Conservation (phyloP, 2,113 vertebrate genomes). For the mouse (Mus musculus) region DNA sequence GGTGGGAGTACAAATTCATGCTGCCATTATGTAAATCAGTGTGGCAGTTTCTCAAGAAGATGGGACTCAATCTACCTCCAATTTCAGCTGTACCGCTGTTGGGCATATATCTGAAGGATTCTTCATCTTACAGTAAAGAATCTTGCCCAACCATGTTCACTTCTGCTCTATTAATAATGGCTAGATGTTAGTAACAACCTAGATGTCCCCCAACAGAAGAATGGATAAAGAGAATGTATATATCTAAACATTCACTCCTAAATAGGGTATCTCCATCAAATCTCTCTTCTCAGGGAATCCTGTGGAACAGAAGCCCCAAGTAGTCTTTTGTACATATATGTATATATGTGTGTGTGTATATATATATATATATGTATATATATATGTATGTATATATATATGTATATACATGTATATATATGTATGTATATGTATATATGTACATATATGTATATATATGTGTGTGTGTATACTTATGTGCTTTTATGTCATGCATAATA, state of each 20-base stretch:
- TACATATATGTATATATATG: background rate
- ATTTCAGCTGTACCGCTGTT: background rate
- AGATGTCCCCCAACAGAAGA: background rate
- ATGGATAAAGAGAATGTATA: background rate
- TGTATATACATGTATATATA: too few species aligned
- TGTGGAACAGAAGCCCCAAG: too few species aligned
- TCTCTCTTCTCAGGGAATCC: too few species aligned
- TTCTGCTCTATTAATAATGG: background rate
- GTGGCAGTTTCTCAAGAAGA: background rate
- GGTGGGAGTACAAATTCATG: background rate
- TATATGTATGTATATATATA: background rate
- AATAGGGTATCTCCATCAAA: too few species aligned
- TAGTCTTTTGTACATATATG: too few species aligned
- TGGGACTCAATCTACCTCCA: background rate
- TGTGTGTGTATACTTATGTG: background rate
- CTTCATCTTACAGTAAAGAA: background rate
- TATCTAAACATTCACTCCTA: too few species aligned
- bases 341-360: too few species aligned
- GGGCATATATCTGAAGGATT: background rate
- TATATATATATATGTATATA: background rate
- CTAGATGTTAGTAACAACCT: background rate
- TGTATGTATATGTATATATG: background rate
- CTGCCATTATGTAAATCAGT: background rate
- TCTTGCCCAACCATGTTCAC: background rate
- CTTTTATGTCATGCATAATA: background rate